phyloP scores from a whole-genome alignment of 2,113 vertebrate species.

The Periophthalmus modestus region DNA sequence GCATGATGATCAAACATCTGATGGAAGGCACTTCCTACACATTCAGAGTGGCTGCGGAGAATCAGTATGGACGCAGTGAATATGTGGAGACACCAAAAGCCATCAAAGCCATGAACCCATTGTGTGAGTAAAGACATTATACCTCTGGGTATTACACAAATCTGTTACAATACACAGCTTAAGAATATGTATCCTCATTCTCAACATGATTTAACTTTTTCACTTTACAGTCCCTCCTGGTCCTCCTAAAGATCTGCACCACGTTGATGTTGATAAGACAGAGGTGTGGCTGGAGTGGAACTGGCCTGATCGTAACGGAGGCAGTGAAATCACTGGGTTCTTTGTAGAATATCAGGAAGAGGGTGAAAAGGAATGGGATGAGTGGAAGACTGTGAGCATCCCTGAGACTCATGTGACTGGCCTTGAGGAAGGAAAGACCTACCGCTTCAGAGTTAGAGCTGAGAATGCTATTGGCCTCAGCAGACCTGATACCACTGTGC shows the following conservation, averaged over 20 bases:
- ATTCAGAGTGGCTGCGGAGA: constrained; percentile 97
- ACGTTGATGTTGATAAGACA: constrained; percentile 93
- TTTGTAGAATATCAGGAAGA: constrained; percentile 97
- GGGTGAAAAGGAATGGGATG: constrained; percentile 88
- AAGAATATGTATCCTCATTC: neutral
- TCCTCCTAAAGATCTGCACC: constrained; percentile 96
- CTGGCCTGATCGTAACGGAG: constrained; percentile 95
- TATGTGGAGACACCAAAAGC: constrained; percentile 87
- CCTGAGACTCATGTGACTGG: constrained; percentile 93
- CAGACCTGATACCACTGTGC: constrained; percentile 94
- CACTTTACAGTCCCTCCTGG: constrained; percentile 88
- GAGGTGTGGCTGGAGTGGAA: constrained; percentile 96
- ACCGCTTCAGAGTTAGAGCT: constrained; percentile 93
- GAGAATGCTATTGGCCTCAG: constrained; percentile 93
- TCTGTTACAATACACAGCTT: neutral
- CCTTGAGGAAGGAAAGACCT: constrained; percentile 92
- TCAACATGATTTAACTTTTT: neutral
- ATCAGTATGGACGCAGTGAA: constrained; percentile 92
- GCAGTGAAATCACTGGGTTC: constrained; percentile 96
- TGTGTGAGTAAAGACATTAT: constrained; percentile 81
- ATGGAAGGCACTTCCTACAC: constrained; percentile 90
- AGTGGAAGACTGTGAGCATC: constrained; percentile 93
- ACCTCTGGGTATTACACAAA: neutral
- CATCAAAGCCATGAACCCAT: constrained; percentile 93
- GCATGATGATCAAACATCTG: constrained; percentile 88